Evolutionary conservation across 1,140 invertebrate species (phyloP), one percentile per base, ranked within the genome.

Genomic region (Plectrocnemia conspersa): DNA sequence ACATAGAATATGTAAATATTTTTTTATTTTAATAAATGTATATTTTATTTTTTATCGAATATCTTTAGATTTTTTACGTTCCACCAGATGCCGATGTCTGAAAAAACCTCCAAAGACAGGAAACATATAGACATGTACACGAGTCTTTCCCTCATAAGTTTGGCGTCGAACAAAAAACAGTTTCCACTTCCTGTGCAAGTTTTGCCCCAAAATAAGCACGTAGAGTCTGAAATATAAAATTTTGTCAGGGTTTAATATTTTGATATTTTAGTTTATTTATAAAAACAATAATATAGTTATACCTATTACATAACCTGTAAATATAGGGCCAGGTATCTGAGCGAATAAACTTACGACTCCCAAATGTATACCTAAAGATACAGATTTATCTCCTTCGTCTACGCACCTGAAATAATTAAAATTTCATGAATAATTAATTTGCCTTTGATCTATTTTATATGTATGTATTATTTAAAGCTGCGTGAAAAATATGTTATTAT

Each of bases 171-270:
- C 1, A 85, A 66, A 83, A 83, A 86, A 66, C 84, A 86, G 64
- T 86, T 86, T 47, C 84, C 84, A 27, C 76, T 84, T 46, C 80
- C 81, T 3, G 77, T 72, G 63, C 83, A 86, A 6, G 84, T 86
- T 64, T 82, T 84, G n/a, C 84, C 84, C 84, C 84, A 86, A 9
- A 86, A 79, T 2, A 85, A 61, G 59, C 84, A 86, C 16, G 81
- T 79, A 36, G 75, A 76, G 71, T 82, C 81, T 83, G 21, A 44
- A 53, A 44, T 9, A 21, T 18, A 7, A 7, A n/a, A 29, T 29
- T n/a, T 29, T 6, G 27, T 7, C 6, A 6, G 27, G 5, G 35
- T 38, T 13, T 6, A 38, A 38, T 13, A 38, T 9, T 38, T 16
- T 38, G 35, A 6, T 38, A 38, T 7, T 38, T 13, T 13, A 7